Conservation (phyloP, 92 coral and sea anemone species). For the Parazoanthus swiftii region DNA sequence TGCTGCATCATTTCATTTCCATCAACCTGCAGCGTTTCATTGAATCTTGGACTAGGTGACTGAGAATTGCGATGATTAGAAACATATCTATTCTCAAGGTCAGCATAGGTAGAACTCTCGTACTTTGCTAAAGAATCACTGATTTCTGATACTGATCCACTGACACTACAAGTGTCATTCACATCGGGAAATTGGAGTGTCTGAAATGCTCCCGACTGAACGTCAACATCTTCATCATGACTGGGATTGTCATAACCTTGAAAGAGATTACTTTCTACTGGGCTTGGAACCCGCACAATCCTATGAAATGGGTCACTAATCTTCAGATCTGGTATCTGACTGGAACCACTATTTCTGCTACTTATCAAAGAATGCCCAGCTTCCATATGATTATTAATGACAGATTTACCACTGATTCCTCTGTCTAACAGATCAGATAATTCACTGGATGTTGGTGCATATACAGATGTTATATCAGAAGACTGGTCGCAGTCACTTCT, state of each 20-base stretch:
- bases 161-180: background rate
- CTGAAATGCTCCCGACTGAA: background rate
- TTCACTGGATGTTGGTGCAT: slow-evolving; percentile 36
- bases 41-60: slow-evolving; percentile 46
- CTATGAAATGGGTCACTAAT: slow-evolving; percentile 14
- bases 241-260: background rate
- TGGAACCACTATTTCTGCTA: background rate
- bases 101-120: background rate
- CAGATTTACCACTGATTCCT: background rate
- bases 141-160: background rate
- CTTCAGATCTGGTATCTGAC: background rate
- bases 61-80: background rate
- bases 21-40: slow-evolving; percentile 29
- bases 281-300: background rate
- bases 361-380: background rate
- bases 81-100: background rate
- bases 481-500: slow-evolving; percentile 63
- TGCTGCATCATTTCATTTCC: background rate
- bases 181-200: background rate
- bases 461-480: slow-evolving; percentile 50
- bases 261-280: background rate
- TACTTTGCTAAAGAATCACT: background rate
- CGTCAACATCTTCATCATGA: background rate
- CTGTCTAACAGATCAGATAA: slow-evolving; percentile 4
- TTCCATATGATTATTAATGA: background rate